Conservation (phyloP, 2,797 vertebrate genomes). For the Cynopterus sphinx region DNA sequence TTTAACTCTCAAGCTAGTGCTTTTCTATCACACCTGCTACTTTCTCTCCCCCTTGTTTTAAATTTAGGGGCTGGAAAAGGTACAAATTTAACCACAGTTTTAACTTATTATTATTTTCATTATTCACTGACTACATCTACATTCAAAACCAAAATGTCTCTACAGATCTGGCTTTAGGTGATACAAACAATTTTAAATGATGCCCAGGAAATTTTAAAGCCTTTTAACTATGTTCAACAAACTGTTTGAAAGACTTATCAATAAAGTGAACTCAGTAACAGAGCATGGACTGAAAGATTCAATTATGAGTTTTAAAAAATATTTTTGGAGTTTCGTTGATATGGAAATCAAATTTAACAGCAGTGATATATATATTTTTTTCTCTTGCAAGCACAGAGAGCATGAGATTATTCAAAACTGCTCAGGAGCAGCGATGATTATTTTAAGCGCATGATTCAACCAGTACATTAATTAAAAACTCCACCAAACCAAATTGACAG, state of each 20-base stretch:
- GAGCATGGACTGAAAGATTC: conserved; percentile 39
- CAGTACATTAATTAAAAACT: conserved; percentile 77
- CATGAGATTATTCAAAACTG: conserved; percentile 72
- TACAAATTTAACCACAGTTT: conserved; percentile 28
- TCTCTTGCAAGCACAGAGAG: conserved; percentile 50
- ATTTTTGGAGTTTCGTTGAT: conserved; percentile 62
- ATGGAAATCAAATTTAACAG: conserved; percentile 66
- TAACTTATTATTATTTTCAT: conserved; percentile 1
- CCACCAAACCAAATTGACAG: conserved; percentile 75
- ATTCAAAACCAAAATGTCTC: conserved; percentile 28
- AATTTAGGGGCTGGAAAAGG: neutral
- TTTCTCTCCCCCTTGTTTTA: neutral
- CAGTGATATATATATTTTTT: neutral
- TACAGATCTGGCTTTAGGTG: neutral
- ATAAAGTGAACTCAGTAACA: conserved; percentile 43
- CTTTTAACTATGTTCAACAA: conserved; percentile 44
- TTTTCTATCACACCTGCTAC: neutral
- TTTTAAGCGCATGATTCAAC: conserved; percentile 80
- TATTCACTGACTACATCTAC: conserved; percentile 9
- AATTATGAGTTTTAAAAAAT: conserved; percentile 52
- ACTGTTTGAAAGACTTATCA: conserved; percentile 46
- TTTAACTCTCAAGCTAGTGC: neutral
- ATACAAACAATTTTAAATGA: conserved; percentile 57
- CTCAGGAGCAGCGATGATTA: conserved; percentile 70
- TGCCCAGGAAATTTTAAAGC: conserved; percentile 40